A percentile compares a stretch with the other conserved stretches of the same genome.
Evolutionary conservation across 2,888 invertebrate genomes (phyloP).

Genomic region (Thymelicus lineola): DNA sequence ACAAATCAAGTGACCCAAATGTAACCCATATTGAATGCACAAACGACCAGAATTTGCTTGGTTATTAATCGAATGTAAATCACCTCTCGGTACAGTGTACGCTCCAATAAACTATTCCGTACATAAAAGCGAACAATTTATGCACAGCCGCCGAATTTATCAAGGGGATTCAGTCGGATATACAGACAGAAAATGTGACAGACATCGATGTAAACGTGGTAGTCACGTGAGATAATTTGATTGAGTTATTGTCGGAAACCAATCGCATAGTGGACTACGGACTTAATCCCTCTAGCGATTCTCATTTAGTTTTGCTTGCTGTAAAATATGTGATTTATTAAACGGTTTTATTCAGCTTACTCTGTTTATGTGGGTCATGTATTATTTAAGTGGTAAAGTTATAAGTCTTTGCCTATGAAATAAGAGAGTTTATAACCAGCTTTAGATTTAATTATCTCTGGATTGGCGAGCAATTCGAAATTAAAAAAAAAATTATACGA

Average conservation of each 20-base stretch:
- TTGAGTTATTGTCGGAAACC: not conserved
- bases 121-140: constrained; percentile 32
- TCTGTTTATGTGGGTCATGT: too few species aligned
- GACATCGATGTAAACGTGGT: constrained; percentile 14
- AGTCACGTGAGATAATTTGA: not conserved
- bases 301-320: too few species aligned
- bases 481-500: too few species aligned
- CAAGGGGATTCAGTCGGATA: constrained; percentile 23
- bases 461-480: too few species aligned
- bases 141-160: constrained; percentile 25
- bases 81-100: constrained; percentile 11
- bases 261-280: not conserved
- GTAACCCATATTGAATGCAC: constrained; percentile 15
- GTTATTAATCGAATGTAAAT: constrained; percentile 29
- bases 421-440: too few species aligned
- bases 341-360: too few species aligned
- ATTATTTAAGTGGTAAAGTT: too few species aligned
- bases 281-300: too few species aligned
- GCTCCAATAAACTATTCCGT: constrained; percentile 32
- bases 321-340: too few species aligned
- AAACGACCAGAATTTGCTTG: constrained; percentile 20
- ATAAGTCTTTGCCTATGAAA: too few species aligned
- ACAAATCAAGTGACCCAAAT: constrained; percentile 20
- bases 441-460: too few species aligned
- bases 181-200: constrained; percentile 26